phyloP scores from a whole-genome alignment of 1,140 invertebrate genomes.

The Arion vulgaris region DNA sequence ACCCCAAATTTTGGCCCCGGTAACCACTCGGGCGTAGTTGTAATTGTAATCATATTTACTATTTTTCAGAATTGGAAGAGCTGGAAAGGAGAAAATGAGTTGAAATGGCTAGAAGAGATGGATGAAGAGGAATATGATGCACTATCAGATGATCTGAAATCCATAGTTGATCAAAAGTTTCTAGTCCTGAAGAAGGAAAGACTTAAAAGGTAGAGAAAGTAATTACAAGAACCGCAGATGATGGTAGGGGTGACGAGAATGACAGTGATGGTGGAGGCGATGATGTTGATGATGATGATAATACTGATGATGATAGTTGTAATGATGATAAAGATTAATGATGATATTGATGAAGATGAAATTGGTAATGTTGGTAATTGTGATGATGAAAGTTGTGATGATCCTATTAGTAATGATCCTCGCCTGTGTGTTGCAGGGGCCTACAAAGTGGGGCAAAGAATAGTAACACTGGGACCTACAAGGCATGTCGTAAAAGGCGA shows the following conservation, averaged over 20 bases:
- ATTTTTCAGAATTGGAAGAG: conserved; percentile 57
- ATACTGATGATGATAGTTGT: neutral
- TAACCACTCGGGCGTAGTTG: no score
- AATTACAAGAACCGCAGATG: neutral
- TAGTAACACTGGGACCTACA: no score
- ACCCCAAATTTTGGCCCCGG: no score
- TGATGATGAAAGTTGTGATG: neutral
- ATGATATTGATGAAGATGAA: neutral
- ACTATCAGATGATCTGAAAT: conserved; percentile 66
- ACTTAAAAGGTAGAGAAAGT: conserved; percentile 59
- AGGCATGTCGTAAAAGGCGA: no score
- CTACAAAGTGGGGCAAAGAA: no score
- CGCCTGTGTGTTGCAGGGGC: no score
- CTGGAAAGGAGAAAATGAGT: conserved; percentile 63
- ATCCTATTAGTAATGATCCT: neutral
- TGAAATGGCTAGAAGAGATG: conserved; percentile 70
- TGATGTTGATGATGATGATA: neutral
- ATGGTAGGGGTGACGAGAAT: neutral
- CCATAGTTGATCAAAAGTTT: conserved; percentile 66
- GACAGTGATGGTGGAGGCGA: neutral
- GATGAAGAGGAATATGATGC: conserved; percentile 73
- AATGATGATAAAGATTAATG: neutral
- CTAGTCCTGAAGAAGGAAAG: conserved; percentile 69
- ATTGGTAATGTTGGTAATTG: neutral
- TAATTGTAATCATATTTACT: no score